Base-by-base conservation (phyloP, 2,113 vertebrate species). In the Gyps fulvus region DNA sequence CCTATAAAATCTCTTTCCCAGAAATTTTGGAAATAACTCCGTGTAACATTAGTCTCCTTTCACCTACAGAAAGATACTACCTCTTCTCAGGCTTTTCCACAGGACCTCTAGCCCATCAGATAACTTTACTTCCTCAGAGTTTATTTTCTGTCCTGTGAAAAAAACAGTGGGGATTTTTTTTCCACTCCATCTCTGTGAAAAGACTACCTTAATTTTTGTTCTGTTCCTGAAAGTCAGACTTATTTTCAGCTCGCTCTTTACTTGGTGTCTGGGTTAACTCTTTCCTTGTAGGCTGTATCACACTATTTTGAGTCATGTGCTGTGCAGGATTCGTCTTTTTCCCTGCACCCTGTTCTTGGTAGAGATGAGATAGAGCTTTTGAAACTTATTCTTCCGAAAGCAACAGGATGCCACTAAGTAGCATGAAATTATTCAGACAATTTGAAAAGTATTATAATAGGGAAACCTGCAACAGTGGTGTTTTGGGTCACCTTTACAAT, bases 91-190 rank as follows among this genome's bases (percentile, higher is more conserved):
- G 12, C 32, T 76, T 94, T 92, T 47, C 29, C 20, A 55, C 38
- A 54, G 38, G 62, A 69, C 5, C 9, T 6, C 5, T 31, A n/a
- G 36, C 11, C 26, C 31, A 52, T n/a, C 16, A 84, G 84, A 61
- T 21, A 45, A 43, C 23, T 52, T 29, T 31, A 27, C 9, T 72
- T 94, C 32, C 23, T 62, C 63, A n/a, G 47, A 62, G 4, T 72
- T 72, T 63, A n/a, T 87, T 84, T 79, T 77, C 23, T 58, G 61
- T 54, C 17, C 26, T 38, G 11, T 43, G 36, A 9, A 79, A 72
- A 74, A 55, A 55, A 3, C 1, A 32, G 11, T 5, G 14, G 10
- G 2, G 0, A 2, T 2, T 43, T 36, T 55, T 67, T 50, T 3
- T 5, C 34, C 31, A 4, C 42, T 67, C 29, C 10, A 38, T 42